Percentiles rank a stretch among this genome's conserved stretches.
Conservation (phyloP, 1,140 invertebrate species). For the Sycophila sp. region DNA sequence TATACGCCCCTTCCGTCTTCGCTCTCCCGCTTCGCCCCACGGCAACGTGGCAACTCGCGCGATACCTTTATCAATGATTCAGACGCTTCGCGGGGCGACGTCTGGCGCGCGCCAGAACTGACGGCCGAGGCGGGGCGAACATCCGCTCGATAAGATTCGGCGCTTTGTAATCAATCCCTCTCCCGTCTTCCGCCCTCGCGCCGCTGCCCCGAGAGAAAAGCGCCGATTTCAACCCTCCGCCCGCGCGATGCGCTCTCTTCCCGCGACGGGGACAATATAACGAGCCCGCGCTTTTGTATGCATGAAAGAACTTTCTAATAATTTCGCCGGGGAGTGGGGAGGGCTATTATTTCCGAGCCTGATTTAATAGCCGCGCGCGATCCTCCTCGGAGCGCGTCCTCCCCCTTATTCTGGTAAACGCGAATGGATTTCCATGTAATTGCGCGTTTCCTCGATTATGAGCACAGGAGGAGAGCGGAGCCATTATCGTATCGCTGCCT, state of each 20-base stretch:
- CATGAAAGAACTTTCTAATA: slow-evolving; percentile 32
- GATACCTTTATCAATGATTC: slow-evolving; percentile 33
- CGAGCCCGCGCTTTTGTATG: neutral
- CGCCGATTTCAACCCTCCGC: neutral
- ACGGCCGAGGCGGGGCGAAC: neutral
- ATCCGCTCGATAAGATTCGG: slow-evolving; percentile 28
- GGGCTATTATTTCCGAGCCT: slow-evolving; percentile 30
- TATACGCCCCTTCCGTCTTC: neutral
- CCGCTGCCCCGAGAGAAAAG: neutral
- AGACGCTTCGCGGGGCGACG: neutral
- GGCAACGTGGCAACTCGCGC: neutral
- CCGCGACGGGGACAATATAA: neutral
- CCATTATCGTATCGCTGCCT: neutral
- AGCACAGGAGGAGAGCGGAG: neutral
- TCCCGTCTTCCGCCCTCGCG: neutral
- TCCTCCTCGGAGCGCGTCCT: no score
- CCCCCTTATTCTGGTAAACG: neutral
- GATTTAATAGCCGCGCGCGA: slow-evolving; percentile 23
- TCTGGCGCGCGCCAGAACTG: neutral
- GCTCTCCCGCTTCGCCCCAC: neutral
- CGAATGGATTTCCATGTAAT: slow-evolving; percentile 31
- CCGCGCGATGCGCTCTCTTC: neutral
- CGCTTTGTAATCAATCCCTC: slow-evolving; percentile 34
- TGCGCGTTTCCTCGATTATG: neutral
- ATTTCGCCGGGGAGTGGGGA: no score